These are phyloP conservation scores for Emmelina monodactyla DNA, from an alignment of 2,888 invertebrate species.

Conservation along the genomic window DNA sequence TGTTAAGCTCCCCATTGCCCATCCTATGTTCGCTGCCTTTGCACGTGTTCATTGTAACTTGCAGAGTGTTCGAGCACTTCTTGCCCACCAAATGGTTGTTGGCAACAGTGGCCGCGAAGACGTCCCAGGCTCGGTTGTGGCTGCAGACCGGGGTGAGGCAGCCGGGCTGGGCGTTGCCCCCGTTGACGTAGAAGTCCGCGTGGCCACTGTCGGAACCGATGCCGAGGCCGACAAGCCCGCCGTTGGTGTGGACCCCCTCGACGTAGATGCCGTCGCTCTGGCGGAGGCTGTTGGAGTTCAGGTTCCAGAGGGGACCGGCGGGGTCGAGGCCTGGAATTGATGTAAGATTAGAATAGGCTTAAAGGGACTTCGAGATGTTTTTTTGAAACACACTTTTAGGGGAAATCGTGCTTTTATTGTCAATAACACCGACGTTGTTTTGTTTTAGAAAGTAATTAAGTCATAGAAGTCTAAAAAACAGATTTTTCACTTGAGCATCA, in stretches of 20 bases:
- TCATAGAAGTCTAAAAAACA: no score
- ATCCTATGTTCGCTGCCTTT: constrained; percentile 19
- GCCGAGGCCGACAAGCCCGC: constrained; percentile 35
- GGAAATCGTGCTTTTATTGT: no score
- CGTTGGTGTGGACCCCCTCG: constrained; percentile 33
- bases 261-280: constrained; percentile 29
- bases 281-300: constrained; percentile 16
- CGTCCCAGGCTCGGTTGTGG: constrained; percentile 27
- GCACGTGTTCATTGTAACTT: constrained; percentile 21
- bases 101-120: constrained; percentile 26
- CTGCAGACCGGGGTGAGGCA: constrained; percentile 23
- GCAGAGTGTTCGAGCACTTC: constrained; percentile 18
- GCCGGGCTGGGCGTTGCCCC: constrained; percentile 32
- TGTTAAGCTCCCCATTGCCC: constrained; percentile 27
- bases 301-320: constrained; percentile 26
- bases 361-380: no score
- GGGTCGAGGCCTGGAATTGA: constrained; percentile 25
- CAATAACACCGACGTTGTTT: no score
- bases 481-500: no score
- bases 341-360: no score
- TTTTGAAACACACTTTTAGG: no score
- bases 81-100: constrained; percentile 23
- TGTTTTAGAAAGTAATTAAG: no score
- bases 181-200: constrained; percentile 64
- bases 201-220: constrained; percentile 47